Evolutionary conservation across 2,113 vertebrate species (phyloP).

Genomic region (Psephotus haematonotus): DNA sequence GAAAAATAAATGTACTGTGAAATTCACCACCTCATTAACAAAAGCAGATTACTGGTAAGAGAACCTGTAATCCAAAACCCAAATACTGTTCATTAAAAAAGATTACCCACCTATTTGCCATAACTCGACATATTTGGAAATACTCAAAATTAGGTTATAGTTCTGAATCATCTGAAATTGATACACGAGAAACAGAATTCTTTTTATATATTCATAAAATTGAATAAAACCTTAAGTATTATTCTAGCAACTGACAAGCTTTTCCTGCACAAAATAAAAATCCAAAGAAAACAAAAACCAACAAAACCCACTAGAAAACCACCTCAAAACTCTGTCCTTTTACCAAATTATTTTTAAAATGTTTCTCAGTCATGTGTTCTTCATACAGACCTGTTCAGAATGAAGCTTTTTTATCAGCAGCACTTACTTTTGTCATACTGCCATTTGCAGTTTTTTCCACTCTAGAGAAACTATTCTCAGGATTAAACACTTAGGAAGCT

Average conservation of each 20-base stretch:
- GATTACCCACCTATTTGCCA: neutral
- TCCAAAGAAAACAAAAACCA: rapidly evolving
- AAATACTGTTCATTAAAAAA: neutral
- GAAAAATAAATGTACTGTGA: neutral
- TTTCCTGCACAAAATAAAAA: neutral
- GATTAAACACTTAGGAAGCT: neutral
- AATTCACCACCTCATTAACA: neutral
- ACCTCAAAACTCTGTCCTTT: neutral
- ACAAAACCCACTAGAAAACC: neutral
- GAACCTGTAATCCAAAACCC: neutral
- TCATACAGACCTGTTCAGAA: neutral
- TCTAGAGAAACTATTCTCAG: neutral
- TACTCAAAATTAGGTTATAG: neutral
- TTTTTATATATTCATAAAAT: neutral
- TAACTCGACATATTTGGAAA: neutral
- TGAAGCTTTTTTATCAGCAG: neutral
- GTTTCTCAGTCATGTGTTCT: neutral
- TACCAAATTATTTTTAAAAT: neutral
- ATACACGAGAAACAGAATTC: neutral
- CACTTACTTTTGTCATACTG: neutral
- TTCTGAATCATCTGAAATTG: neutral
- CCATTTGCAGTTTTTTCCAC: neutral
- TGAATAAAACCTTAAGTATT: neutral
- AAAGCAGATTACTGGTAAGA: neutral
- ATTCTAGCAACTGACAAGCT: neutral